These are phyloP conservation scores for Panthera uncia DNA, from an alignment of 2,113 vertebrate genomes.

Conservation along the genomic window DNA sequence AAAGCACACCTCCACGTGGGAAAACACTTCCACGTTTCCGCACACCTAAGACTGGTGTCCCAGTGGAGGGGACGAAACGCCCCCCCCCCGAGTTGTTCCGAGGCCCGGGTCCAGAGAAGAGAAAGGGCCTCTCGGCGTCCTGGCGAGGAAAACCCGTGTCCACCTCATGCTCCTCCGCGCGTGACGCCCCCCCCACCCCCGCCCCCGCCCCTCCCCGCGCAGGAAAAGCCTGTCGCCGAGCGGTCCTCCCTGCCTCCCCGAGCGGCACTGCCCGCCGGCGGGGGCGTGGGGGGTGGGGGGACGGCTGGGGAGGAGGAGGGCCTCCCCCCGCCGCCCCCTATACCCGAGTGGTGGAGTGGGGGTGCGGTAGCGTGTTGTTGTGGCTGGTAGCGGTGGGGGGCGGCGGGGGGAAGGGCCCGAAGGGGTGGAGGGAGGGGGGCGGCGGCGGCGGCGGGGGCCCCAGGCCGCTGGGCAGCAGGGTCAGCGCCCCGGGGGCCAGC, in stretches of 20 bases:
- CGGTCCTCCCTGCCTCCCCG: constrained; percentile 62
- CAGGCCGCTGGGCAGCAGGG: constrained; percentile 95
- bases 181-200: not conserved
- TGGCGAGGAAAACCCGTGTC: constrained; percentile 51
- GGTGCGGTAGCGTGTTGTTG: constrained; percentile 95
- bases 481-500: constrained; percentile 93
- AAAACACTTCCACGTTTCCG: constrained; percentile 50
- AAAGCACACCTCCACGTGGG: constrained; percentile 65
- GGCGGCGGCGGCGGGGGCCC: constrained; percentile 90
- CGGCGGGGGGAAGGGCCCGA: constrained; percentile 89
- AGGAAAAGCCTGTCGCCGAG: constrained; percentile 23
- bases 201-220: not conserved
- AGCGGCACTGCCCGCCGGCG: constrained; percentile 25
- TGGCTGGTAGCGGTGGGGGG: constrained; percentile 85
- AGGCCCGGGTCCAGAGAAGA: constrained; percentile 79
- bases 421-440: constrained; percentile 91
- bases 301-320: constrained; percentile 76
- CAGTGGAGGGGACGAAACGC: not conserved
- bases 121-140: constrained; percentile 67
- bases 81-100: constrained; percentile 58
- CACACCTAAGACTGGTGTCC: constrained; percentile 66
- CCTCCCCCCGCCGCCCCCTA: constrained; percentile 83
- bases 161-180: not conserved
- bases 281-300: constrained; percentile 18
- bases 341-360: constrained; percentile 96